Base-by-base conservation (phyloP, 92 coral and sea anemone genomes). In the Porites evermanni region DNA sequence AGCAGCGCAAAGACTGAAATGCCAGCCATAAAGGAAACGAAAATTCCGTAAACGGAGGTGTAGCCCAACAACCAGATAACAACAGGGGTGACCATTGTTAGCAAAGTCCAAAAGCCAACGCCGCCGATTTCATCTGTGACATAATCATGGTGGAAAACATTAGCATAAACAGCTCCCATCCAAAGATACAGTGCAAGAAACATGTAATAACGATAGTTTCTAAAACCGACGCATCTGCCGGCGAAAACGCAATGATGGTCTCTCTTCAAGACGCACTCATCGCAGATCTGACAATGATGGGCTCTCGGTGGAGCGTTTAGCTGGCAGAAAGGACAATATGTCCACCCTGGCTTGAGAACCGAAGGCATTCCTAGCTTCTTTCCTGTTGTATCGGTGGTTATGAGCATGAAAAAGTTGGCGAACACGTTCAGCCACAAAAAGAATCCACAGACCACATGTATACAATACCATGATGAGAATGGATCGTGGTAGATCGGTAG, bases 221-320 rank as follows among this genome's bases (percentile, higher is more conserved):
- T 89, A 84, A 87, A 94, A 10, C 99, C 99, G 8, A 97, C 94
- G 74, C 99, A 97, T 54, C 82, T 96, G 2, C 99, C 99, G 32
- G 97, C 99, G 64, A 97, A 97, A 24, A 97, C 29, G 80, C 99
- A 97, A 64, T 97, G 99, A 66, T 97, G 99, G 73, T 97, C 99
- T 56, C 99, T 86, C 72, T 96, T 92, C 78, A 97, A 79, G 9
- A 97, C 95, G 74, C 99, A 97, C 14, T 92, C 93, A 66, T 97
- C 89, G 61, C 99, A 97, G 17, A 92, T 91, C 60, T 97, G 99
- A 65, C 99, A 97, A 72, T 97, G 99, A 51, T 91, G 86, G 0
- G 99, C 93, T 21, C 99, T 84, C 13, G 98, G 98, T 13, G 99
- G 99, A 13, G 98, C 77, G 75, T 97, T 97, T 26, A 91, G 86